phyloP scores from a whole-genome alignment of 2,888 invertebrate genomes.

The Oscheius sp. region DNA sequence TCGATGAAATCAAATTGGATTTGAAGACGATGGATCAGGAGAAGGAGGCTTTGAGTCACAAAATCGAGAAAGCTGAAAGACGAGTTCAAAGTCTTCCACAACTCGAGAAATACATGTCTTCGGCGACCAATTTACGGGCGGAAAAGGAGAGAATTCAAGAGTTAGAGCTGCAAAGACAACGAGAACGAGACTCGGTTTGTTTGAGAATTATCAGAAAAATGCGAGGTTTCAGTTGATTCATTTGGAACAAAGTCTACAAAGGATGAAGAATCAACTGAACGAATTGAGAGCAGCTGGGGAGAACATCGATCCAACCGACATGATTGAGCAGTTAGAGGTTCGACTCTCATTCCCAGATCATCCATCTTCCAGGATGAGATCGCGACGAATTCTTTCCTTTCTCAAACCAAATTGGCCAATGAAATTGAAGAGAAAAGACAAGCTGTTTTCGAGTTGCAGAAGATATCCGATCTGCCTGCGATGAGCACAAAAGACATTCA shows the following conservation, averaged over 20 bases:
- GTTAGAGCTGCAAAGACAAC: slow-evolving; percentile 73
- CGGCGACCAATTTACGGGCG: slow-evolving; percentile 75
- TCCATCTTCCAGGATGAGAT: slow-evolving; percentile 76
- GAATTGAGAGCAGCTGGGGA: slow-evolving; percentile 75
- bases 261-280: slow-evolving; percentile 78
- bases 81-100: slow-evolving; percentile 56
- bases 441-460: slow-evolving; percentile 79
- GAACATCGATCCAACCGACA: slow-evolving; percentile 77
- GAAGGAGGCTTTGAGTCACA: slow-evolving; percentile 79
- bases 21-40: slow-evolving; percentile 77
- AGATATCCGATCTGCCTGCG: slow-evolving; percentile 60
- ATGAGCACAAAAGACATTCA: slow-evolving; percentile 21
- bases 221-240: slow-evolving; percentile 41
- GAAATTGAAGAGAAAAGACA: slow-evolving; percentile 78
- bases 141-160: slow-evolving; percentile 77
- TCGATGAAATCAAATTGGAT: slow-evolving; percentile 83
- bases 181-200: slow-evolving; percentile 42
- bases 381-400: slow-evolving; percentile 80
- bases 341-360: slow-evolving; percentile 1
- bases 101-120: slow-evolving; percentile 72
- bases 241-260: slow-evolving; percentile 36
- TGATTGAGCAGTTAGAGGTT: slow-evolving; percentile 79
- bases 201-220: no score
- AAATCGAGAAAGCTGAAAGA: slow-evolving; percentile 75
- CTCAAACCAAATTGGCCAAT: slow-evolving; percentile 82